Conservation (phyloP, 2,888 invertebrate genomes). For the Cephonodes hylas region DNA sequence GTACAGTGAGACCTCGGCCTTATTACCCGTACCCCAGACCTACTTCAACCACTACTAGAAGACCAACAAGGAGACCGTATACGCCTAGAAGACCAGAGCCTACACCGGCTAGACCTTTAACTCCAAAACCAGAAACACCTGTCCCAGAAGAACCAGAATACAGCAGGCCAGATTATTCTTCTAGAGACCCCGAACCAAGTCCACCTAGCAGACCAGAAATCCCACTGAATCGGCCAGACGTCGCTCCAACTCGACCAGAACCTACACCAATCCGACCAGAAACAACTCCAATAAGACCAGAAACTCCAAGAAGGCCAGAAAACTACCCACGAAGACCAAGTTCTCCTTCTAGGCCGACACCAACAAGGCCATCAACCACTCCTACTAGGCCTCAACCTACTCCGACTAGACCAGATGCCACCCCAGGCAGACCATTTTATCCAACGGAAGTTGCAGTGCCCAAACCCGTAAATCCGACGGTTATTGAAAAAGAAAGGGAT, state of each 20-base stretch:
- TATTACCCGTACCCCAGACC: slow-evolving; percentile 20
- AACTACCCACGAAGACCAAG: slow-evolving; percentile 25
- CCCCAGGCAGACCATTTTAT: slow-evolving; percentile 12
- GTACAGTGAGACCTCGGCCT: slow-evolving; percentile 26
- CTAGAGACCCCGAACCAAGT: slow-evolving; percentile 19
- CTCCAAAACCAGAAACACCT: slow-evolving; percentile 17
- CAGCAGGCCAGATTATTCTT: slow-evolving; percentile 15
- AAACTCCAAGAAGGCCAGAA: slow-evolving; percentile 25
- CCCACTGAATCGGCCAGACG: too few relatives aligned
- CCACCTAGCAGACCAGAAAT: slow-evolving; percentile 25
- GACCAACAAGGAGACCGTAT: slow-evolving; percentile 17
- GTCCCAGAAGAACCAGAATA: slow-evolving; percentile 24
- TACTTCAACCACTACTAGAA: background rate
- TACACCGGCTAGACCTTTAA: slow-evolving; percentile 19
- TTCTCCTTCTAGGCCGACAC: slow-evolving; percentile 14
- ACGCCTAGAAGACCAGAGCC: slow-evolving; percentile 20
- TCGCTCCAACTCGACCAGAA: slow-evolving; percentile 13
- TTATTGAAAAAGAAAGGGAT: slow-evolving; percentile 41
- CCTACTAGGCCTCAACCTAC: slow-evolving; percentile 24
- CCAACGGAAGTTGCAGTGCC: slow-evolving; percentile 35
- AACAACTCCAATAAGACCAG: slow-evolving; percentile 22
- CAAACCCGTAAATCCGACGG: slow-evolving; percentile 27
- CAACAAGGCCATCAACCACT: slow-evolving; percentile 23
- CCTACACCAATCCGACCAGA: slow-evolving; percentile 15
- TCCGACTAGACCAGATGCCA: slow-evolving; percentile 18